Base-by-base conservation (phyloP, 2,888 invertebrate species). In the Eretmocerus hayati region DNA sequence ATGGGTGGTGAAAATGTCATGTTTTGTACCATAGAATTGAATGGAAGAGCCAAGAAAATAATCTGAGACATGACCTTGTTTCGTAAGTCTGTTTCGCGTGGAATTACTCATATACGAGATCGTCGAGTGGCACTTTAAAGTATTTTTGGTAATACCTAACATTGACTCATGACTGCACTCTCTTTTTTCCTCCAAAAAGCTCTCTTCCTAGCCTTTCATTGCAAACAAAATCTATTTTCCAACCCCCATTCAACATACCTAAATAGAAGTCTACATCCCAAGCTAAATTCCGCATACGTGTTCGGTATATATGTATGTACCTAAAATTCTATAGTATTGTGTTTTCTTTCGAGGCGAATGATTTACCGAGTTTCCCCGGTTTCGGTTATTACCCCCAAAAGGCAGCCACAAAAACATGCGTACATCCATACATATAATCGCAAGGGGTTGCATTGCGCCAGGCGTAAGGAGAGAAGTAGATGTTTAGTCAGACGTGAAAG, bases 321-420 rank as follows among this genome's bases (percentile, higher is more conserved):
- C n/a, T n/a, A n/a, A n/a, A n/a, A 26, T 26, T 11, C 8, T 11
- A 11, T 58, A 55, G 59, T 58, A 66, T 68, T 68, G 67, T 68
- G 65, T 65, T 69, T 67, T 67, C 67, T 65, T 68, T 67, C 64
- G 62, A 63, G 62, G 62, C 68, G 64, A 70, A 67, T 70, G 69
- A 69, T 70, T 69, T 70, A 70, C 64, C 61, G 62, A 20, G 13
- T 59, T 61, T 62, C 59, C 64, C 62, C 62, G n/a, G 19, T 59
- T 61, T n/a, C n/a, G 41, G 58, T 57, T 36, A 61, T 58, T 58
- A 59, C 62, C 62, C 62, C 58, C 56, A 61, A 59, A 59, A 59
- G 52, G 52, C 52, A 49, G 50, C 59, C 57, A 59, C 61, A 61
- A 62, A 65, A 66, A 62, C 62, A 63, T 19, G 19, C n/a, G n/a